phyloP scores from a whole-genome alignment of 2,113 vertebrate genomes.

The Nycticebus coucang region DNA sequence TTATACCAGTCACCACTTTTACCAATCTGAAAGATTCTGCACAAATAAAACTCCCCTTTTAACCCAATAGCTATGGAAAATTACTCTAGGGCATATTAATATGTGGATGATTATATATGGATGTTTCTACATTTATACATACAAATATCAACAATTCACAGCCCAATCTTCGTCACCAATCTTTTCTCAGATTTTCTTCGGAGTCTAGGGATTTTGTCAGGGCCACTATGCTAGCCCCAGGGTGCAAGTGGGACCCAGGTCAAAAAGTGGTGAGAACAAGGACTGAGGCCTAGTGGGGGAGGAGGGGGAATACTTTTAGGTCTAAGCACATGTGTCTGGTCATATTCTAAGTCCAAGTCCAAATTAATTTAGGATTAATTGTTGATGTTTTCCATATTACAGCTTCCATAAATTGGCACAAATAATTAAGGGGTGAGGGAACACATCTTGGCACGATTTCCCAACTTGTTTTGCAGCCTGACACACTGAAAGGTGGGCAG shows the following conservation, averaged over 20 bases:
- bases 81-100: neutral
- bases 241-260: neutral
- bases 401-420: constrained; percentile 35
- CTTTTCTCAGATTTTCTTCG: neutral
- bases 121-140: neutral
- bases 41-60: neutral
- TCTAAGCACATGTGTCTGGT: constrained; percentile 39
- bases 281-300: neutral
- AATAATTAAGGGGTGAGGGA: constrained; percentile 48
- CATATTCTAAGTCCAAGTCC: constrained; percentile 47
- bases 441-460: constrained; percentile 21
- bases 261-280: constrained; percentile 15
- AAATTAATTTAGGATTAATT: constrained; percentile 61
- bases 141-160: neutral
- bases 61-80: constrained; percentile 47
- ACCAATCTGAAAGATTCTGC: constrained; percentile 7
- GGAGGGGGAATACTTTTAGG: neutral
- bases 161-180: constrained; percentile 1
- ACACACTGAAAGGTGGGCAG: neutral
- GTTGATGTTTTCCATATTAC: constrained; percentile 65
- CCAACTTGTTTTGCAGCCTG: neutral
- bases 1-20: neutral
- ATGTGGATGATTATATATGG: neutral
- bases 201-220: neutral
- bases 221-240: neutral